Evolutionary conservation across 2,797 vertebrate genomes (phyloP), one percentile per base, ranked within the genome.

Genomic region (Channa striata): DNA sequence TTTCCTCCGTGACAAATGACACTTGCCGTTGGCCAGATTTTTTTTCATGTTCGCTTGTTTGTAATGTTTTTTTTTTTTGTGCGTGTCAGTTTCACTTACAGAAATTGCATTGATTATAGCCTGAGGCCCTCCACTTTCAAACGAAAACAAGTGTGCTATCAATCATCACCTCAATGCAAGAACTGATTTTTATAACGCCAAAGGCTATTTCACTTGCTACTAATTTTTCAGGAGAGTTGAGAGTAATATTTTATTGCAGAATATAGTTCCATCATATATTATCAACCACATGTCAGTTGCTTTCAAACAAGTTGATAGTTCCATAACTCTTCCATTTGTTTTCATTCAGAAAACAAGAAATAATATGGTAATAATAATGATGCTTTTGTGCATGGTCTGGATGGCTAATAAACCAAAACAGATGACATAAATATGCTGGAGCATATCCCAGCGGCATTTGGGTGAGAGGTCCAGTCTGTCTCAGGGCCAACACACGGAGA

Each of bases 81-180:
- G n/a, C n/a, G 43, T 69, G 48, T 40, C 62, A 49, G 46, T 69
- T 84, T 83, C 65, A 83, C 61, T 82, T 77, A 78, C 53, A 78
- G 3, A 60, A 48, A 83, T 59, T 72, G 72, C 20, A 80, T 79
- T 53, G 72, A 81, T 82, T 73, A 49, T 25, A 59, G 65, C 80
- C 74, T 4, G 19, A 79, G 48, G 81, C 56, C 51, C 23, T 70
- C 33, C 19, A 6, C 57, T 54, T 21, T 67, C 33, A 48, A 71
- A 72, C 19, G 39, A 67, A 75, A 74, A 21, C 19, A 63, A 17
- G 66, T 75, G 23, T 63, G 61, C 63, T 60, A 87, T 89, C 72
- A 80, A 78, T 87, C 78, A 85, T 73, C 12, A 30, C 44, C 61
- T 74, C 33, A 58, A 47, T 34, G 39, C 14, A 59, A 74, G 60